Percentiles rank a stretch among this genome's conserved stretches.
Evolutionary conservation across 2,113 vertebrate genomes (phyloP).

Genomic region (Siniperca chuatsi): DNA sequence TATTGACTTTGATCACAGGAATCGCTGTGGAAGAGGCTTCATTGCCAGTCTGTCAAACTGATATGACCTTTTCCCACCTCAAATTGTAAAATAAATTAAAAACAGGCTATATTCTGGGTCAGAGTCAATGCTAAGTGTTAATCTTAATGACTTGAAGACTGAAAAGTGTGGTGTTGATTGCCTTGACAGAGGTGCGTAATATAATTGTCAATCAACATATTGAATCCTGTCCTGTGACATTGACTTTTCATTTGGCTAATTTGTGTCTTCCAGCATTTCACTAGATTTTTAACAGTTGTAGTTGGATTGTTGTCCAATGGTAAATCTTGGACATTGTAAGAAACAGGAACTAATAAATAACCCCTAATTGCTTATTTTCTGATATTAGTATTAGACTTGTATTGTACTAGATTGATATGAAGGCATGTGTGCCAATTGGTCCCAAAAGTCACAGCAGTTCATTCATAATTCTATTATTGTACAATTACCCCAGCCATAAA

Average conservation of each 20-base stretch:
- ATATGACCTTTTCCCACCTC: neutral
- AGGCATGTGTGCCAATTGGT: neutral
- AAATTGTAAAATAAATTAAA: neutral
- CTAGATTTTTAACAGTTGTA: neutral
- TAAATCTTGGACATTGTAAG: neutral
- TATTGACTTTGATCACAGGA: slow-evolving; percentile 1
- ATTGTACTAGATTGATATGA: neutral
- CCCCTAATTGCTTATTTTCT: neutral
- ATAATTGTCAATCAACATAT: neutral
- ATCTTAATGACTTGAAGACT: neutral
- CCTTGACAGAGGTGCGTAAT: neutral
- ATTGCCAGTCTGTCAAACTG: slow-evolving; percentile 4
- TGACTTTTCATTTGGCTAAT: neutral
- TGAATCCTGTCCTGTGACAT: neutral
- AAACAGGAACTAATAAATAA: neutral
- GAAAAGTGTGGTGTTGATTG: neutral
- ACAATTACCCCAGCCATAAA: neutral
- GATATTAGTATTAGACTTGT: neutral
- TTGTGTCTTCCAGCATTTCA: neutral
- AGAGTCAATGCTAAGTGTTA: neutral
- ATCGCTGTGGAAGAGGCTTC: neutral
- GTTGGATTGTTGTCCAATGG: neutral
- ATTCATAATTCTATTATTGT: neutral
- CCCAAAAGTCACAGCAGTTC: neutral
- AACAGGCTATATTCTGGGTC: neutral